Conservation (phyloP, 2,888 invertebrate species). For the Diaphora mendica region DNA sequence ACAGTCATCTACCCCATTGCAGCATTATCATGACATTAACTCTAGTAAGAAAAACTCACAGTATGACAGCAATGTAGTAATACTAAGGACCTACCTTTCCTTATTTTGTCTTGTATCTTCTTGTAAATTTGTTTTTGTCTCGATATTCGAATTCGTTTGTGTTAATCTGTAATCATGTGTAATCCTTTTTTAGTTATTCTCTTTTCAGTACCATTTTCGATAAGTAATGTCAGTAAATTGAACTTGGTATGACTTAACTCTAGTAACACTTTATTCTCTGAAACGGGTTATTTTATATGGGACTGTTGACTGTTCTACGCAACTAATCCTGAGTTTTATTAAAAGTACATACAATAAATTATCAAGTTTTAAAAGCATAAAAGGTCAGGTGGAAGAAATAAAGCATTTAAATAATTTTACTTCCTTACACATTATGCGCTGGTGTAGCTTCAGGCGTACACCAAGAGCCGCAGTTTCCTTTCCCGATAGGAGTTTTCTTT, state of each 20-base stretch:
- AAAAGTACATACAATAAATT: not conserved
- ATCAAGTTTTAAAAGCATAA: not conserved
- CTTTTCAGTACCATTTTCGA: not conserved
- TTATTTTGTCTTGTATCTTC: slow-evolving; percentile 51
- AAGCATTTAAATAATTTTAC: not conserved
- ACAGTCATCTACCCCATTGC: no score
- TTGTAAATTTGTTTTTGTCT: slow-evolving; percentile 59
- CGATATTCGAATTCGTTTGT: slow-evolving; percentile 58
- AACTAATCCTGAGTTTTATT: not conserved
- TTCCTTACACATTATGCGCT: slow-evolving; percentile 63
- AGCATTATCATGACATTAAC: no score
- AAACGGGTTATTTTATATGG: not conserved
- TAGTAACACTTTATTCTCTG: not conserved
- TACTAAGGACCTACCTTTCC: slow-evolving; percentile 53
- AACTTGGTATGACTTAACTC: no score
- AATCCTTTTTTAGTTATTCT: not conserved
- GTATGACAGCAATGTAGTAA: no score
- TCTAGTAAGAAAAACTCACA: no score
- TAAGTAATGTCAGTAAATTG: not conserved
- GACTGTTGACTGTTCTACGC: not conserved
- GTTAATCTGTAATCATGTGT: slow-evolving; percentile 43
- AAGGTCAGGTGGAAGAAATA: not conserved
- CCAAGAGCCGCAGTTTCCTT: slow-evolving; percentile 72
- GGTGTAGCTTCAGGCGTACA: slow-evolving; percentile 73
- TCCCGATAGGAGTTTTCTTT: slow-evolving; percentile 41